A percentile compares a stretch with the other conserved stretches of the same genome.
Evolutionary conservation across 2,113 vertebrate species (phyloP).

Genomic region (Orthonyx spaldingii): DNA sequence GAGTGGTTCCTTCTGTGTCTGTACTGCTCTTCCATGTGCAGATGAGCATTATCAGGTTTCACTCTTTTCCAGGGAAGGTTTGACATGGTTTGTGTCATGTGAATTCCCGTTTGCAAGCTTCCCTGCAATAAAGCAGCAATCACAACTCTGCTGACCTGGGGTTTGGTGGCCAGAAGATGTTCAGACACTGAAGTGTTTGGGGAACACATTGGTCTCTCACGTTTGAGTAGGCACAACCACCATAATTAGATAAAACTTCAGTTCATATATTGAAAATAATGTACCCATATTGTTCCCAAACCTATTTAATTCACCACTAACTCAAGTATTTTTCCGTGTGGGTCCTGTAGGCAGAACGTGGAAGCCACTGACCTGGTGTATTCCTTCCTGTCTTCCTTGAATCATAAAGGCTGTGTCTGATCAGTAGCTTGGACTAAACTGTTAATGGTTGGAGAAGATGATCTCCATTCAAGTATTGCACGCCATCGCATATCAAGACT

Average conservation of each 20-base stretch:
- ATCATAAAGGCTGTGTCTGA: neutral
- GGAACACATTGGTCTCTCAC: neutral
- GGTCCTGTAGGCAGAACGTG: neutral
- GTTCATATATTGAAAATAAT: neutral
- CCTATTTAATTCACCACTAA: neutral
- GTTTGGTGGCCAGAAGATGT: neutral
- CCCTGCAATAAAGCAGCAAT: neutral
- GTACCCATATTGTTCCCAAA: neutral
- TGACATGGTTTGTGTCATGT: neutral
- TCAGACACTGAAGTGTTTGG: neutral
- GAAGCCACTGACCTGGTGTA: rapidly evolving
- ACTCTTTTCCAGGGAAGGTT: neutral
- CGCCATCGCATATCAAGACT: too few relatives aligned
- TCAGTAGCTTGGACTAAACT: neutral
- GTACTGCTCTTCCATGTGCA: neutral
- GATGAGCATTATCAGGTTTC: neutral
- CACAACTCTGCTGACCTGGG: rapidly evolving
- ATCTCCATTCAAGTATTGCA: neutral
- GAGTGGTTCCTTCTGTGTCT: neutral
- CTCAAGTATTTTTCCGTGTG: neutral
- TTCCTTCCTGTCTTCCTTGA: neutral
- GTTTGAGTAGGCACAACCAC: neutral
- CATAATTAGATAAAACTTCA: neutral
- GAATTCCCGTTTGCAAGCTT: neutral
- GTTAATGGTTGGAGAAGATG: neutral